Conservation (phyloP, 2,797 vertebrate genomes). For the Eutrigla gurnardus region DNA sequence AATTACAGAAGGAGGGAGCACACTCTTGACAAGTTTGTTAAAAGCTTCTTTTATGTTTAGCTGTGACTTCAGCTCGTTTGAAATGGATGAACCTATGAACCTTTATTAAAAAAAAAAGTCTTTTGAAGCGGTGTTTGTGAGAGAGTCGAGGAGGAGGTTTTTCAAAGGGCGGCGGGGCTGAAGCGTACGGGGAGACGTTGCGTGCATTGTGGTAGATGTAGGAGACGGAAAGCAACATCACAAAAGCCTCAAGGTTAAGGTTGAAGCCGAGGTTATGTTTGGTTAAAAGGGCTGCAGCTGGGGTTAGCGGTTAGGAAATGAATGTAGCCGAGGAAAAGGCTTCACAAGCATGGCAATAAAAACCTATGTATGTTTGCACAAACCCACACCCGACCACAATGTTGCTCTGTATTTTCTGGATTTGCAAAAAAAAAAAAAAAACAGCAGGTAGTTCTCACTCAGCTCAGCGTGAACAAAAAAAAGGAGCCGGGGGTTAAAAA, state of each 20-base stretch:
- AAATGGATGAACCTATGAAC: neutral
- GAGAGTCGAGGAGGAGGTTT: neutral
- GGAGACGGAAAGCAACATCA: conserved; percentile 1
- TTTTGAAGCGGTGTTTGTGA: neutral
- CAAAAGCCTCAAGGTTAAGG: neutral
- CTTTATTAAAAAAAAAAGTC: neutral
- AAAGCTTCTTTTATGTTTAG: neutral
- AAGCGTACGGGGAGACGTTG: neutral
- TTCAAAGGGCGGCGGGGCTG: neutral
- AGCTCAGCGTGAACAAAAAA: neutral
- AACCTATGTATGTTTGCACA: conserved; percentile 1
- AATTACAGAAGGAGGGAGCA: conserved; percentile 19
- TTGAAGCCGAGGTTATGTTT: conserved; percentile 1
- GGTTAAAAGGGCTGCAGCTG: neutral
- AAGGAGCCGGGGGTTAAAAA: conserved; percentile 9
- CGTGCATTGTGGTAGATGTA: neutral
- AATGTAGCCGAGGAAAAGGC: conserved; percentile 5
- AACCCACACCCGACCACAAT: neutral
- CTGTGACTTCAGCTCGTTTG: neutral
- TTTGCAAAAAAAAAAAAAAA: neutral
- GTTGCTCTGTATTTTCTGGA: neutral
- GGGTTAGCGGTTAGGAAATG: neutral
- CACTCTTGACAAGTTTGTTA: conserved; percentile 3
- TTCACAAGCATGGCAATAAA: conserved; percentile 14
- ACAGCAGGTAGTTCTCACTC: neutral